Evolutionary conservation across 2,797 vertebrate genomes (phyloP).

Genomic region (Mormyrops attenuatus): DNA sequence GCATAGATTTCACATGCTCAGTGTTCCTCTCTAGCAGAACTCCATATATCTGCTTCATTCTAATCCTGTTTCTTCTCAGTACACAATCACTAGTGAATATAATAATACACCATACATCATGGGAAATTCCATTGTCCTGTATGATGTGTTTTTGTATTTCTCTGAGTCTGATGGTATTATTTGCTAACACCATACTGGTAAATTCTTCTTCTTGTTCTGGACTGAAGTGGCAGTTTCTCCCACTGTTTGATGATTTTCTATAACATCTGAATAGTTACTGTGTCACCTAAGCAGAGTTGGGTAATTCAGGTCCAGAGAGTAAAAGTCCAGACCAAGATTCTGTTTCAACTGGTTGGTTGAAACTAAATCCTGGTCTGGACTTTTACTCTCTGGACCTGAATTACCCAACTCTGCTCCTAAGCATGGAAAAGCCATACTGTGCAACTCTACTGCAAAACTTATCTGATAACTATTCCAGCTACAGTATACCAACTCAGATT

Average conservation of each 20-base stretch:
- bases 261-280: background rate
- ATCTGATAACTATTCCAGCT: background rate
- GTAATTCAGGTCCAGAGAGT: background rate
- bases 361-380: background rate
- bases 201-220: background rate
- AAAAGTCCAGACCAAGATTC: background rate
- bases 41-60: background rate
- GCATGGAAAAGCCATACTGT: background rate
- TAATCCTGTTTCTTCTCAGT: background rate
- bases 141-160: background rate
- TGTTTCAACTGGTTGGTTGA: background rate
- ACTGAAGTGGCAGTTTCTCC: background rate
- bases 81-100: background rate
- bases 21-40: background rate
- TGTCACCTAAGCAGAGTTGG: background rate
- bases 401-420: background rate
- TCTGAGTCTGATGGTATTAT: background rate
- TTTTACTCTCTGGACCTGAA: background rate
- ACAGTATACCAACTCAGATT: background rate
- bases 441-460: background rate
- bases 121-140: background rate
- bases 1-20: background rate
- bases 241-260: background rate
- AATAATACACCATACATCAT: background rate
- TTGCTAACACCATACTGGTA: background rate